A percentile compares a stretch with the other conserved stretches of the same genome.
phyloP scores from a whole-genome alignment of 2,113 vertebrate genomes.

The Eulacestoma nigropectus region DNA sequence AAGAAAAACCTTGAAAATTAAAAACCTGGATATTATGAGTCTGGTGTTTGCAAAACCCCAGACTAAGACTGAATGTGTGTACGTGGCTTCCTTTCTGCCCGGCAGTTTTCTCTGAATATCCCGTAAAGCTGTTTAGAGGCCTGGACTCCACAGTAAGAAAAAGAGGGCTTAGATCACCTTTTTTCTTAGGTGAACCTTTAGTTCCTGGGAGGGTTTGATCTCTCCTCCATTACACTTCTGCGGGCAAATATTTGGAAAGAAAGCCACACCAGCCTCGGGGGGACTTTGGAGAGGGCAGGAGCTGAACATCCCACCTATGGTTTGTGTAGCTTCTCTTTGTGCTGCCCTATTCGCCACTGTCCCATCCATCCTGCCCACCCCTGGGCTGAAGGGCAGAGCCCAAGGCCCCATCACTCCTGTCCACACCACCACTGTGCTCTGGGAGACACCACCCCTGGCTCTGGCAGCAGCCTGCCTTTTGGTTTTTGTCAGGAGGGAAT shows the following conservation, averaged over 20 bases:
- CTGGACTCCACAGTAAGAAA: neutral
- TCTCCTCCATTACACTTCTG: neutral
- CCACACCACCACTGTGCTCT: neutral
- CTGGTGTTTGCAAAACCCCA: neutral
- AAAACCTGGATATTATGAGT: neutral
- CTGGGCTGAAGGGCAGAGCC: neutral
- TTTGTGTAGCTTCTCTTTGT: neutral
- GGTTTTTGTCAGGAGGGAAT: neutral
- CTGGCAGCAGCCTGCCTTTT: neutral
- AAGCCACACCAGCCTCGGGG: rapidly evolving
- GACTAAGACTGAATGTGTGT: neutral
- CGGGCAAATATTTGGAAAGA: neutral
- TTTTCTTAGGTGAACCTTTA: neutral
- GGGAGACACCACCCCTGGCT: rapidly evolving
- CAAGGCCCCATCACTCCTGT: neutral
- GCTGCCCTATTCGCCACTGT: rapidly evolving
- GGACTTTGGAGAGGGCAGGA: neutral
- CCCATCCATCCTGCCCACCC: neutral
- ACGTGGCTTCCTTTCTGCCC: neutral
- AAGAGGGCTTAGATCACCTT: neutral
- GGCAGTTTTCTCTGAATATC: neutral
- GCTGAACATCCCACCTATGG: neutral
- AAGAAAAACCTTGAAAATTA: neutral
- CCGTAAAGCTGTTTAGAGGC: neutral
- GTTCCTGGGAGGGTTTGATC: neutral